Evolutionary conservation across 2,113 vertebrate genomes (phyloP).

Genomic region (Colossoma macropomum): DNA sequence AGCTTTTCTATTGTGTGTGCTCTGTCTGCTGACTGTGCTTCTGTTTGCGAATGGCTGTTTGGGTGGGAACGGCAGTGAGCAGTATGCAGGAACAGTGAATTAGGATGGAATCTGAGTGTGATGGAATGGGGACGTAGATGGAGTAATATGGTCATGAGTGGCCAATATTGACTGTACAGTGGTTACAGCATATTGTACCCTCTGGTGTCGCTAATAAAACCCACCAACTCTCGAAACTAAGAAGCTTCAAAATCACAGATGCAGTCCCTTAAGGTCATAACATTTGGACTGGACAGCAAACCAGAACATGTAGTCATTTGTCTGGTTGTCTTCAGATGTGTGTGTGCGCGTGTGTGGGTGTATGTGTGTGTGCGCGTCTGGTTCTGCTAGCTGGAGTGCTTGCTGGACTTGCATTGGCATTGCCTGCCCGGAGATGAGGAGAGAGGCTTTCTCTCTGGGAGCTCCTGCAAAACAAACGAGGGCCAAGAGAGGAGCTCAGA

Average conservation of each 20-base stretch:
- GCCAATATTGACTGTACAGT: not conserved
- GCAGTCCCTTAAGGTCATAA: not conserved
- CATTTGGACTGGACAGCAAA: slow-evolving; percentile 6
- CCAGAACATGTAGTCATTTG: slow-evolving; percentile 34
- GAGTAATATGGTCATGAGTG: not conserved
- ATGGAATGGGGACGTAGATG: not conserved
- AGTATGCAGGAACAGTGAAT: not conserved
- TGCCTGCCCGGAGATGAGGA: slow-evolving; percentile 34
- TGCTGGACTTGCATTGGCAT: slow-evolving; percentile 33
- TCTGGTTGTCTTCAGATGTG: slow-evolving; percentile 16
- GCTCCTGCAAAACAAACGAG: slow-evolving; percentile 54
- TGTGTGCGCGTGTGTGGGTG: slow-evolving; percentile 24
- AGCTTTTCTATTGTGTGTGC: not conserved
- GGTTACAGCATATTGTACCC: not conserved
- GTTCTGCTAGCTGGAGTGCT: slow-evolving; percentile 14
- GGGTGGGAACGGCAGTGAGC: not conserved
- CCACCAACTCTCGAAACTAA: not conserved
- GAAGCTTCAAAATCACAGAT: not conserved
- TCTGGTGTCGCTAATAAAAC: not conserved
- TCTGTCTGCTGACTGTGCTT: slow-evolving; percentile 16
- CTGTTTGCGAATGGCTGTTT: not conserved
- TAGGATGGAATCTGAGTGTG: not conserved
- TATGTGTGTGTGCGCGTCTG: slow-evolving; percentile 12
- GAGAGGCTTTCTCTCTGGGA: slow-evolving; percentile 33
- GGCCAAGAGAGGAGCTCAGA: slow-evolving; percentile 46